phyloP scores from a whole-genome alignment of 2,797 vertebrate species.

The Euthynnus affinis region DNA sequence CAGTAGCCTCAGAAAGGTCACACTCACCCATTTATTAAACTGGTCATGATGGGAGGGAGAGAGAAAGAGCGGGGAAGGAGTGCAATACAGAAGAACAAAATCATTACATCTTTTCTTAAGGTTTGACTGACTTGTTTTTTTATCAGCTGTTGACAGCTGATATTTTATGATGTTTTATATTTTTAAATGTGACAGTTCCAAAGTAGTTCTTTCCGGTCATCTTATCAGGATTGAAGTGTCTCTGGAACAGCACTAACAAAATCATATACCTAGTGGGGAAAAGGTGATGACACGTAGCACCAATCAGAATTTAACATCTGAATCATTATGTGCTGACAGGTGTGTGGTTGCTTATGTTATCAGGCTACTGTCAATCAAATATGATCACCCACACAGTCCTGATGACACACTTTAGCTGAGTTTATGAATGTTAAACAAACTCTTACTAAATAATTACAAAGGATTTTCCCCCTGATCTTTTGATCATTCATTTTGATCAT shows the following conservation, averaged over 20 bases:
- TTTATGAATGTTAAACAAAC: no score
- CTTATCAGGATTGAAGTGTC: no score
- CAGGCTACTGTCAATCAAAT: background rate
- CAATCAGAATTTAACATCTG: background rate
- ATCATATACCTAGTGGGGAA: background rate
- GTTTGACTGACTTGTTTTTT: background rate
- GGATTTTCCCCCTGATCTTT: no score
- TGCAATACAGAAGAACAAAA: slow-evolving; percentile 1
- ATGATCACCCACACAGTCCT: background rate
- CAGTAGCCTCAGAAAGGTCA: slow-evolving; percentile 60
- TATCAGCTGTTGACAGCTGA: background rate
- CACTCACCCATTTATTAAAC: slow-evolving; percentile 51
- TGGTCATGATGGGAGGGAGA: slow-evolving; percentile 29
- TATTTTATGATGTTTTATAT: no score
- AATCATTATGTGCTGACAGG: background rate
- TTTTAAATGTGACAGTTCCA: background rate
- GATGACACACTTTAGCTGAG: no score
- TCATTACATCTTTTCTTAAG: background rate
- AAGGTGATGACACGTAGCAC: background rate
- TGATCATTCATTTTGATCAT: no score
- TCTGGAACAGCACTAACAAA: background rate
- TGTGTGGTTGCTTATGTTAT: background rate
- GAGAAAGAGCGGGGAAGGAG: background rate
- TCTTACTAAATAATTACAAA: no score
- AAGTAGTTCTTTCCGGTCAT: background rate